Evolutionary conservation across 2,113 vertebrate genomes (phyloP).

Genomic region (Saimiri boliviensis): DNA sequence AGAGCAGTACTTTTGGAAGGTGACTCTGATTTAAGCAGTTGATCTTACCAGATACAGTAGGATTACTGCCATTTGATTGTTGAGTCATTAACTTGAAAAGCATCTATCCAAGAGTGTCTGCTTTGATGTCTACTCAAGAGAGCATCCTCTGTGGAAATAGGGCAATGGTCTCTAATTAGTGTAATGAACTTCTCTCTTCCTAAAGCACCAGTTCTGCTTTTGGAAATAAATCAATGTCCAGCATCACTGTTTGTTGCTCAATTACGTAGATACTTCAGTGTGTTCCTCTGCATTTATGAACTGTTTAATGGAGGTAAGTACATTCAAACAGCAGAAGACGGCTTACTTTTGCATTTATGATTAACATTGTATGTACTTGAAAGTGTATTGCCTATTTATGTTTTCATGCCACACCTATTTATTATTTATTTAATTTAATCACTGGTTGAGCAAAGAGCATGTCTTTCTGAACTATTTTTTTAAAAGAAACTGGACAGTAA

Average conservation of each 20-base stretch:
- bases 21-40: not conserved
- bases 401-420: not conserved
- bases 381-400: not conserved
- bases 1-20: not conserved
- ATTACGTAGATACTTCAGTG: not conserved
- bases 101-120: not conserved
- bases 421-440: not conserved
- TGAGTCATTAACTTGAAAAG: constrained; percentile 48
- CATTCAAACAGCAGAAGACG: not conserved
- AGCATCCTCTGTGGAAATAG: constrained; percentile 38
- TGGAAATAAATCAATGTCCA: constrained; percentile 33
- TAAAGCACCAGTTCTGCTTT: constrained; percentile 50
- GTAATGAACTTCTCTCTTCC: constrained; percentile 34
- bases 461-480: not conserved
- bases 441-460: not conserved
- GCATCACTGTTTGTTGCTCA: constrained; percentile 32
- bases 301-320: not conserved
- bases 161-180: constrained; percentile 48
- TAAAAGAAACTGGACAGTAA: not conserved
- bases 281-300: not conserved
- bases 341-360: not conserved
- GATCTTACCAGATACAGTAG: constrained; percentile 22
- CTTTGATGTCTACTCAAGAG: constrained; percentile 44
- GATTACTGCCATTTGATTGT: constrained; percentile 35
- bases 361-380: not conserved